Evolutionary conservation across 2,888 invertebrate species (phyloP).

Genomic region (Danaus chrysippus): DNA sequence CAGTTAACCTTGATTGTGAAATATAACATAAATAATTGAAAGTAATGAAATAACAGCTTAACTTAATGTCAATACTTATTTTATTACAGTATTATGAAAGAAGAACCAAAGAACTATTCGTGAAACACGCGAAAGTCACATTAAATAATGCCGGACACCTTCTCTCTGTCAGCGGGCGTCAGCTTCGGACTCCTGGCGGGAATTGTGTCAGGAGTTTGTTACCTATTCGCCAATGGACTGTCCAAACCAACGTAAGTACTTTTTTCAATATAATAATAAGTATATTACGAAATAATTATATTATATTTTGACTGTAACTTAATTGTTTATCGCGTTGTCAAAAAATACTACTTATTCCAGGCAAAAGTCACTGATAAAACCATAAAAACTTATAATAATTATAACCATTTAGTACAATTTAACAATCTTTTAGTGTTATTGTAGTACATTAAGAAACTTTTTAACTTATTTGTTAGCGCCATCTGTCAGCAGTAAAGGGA

Average conservation of each 20-base stretch:
- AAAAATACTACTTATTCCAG: neutral
- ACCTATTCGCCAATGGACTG: conserved; percentile 78
- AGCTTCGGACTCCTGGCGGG: conserved; percentile 84
- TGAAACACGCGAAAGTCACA: conserved; percentile 16
- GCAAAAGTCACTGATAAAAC: neutral
- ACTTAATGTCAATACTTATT: neutral
- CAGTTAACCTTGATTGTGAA: neutral
- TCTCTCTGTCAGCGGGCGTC: conserved; percentile 79
- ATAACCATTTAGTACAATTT: too few relatives aligned
- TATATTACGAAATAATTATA: neutral
- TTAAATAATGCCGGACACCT: conserved; percentile 73
- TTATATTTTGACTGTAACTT: too few relatives aligned
- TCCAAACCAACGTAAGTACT: conserved; percentile 75
- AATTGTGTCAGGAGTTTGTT: conserved; percentile 83
- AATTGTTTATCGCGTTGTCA: too few relatives aligned
- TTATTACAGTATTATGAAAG: conserved; percentile 11
- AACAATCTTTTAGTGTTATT: too few relatives aligned
- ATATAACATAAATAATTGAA: too few relatives aligned
- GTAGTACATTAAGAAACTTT: neutral
- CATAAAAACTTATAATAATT: neutral
- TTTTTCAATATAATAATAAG: neutral
- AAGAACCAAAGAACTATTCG: conserved; percentile 4
- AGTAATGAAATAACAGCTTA: too few relatives aligned
- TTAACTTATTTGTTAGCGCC: neutral
- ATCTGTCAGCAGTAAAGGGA: neutral